Conservation (phyloP, 2,888 invertebrate genomes). For the Apotomis turbidana region DNA sequence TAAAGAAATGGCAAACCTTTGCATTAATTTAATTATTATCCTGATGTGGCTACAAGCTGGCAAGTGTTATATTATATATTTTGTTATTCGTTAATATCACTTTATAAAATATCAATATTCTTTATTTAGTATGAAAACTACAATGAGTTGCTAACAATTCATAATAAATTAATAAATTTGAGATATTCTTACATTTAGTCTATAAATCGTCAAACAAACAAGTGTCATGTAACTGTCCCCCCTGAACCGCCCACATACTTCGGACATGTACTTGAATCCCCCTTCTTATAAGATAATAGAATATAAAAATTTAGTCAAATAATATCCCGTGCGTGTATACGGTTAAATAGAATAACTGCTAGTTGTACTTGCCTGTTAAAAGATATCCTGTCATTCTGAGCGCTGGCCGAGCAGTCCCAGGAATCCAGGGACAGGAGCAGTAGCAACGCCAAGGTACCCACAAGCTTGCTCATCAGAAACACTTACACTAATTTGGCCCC, state of each 20-base stretch:
- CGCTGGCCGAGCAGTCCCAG: constrained; percentile 74
- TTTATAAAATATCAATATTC: no score
- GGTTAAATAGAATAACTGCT: constrained; percentile 37
- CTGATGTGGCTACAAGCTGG: no score
- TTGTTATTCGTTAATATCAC: no score
- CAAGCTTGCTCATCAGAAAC: constrained; percentile 78
- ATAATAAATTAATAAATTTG: no score
- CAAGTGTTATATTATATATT: no score
- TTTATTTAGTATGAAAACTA: no score
- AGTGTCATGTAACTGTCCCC: not conserved
- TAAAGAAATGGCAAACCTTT: constrained; percentile 55
- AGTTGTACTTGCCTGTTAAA: constrained; percentile 72
- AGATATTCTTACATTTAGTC: no score
- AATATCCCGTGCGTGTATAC: not conserved
- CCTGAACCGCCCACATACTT: constrained; percentile 18
- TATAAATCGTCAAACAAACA: not conserved
- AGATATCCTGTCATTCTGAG: constrained; percentile 76
- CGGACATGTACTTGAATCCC: not conserved
- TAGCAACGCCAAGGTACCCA: constrained; percentile 63
- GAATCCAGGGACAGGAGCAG: constrained; percentile 73
- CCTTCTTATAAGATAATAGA: constrained; percentile 14
- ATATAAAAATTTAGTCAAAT: not conserved
- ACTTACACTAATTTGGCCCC: constrained; percentile 59
- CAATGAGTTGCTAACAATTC: no score
- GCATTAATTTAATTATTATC: no score